Base-by-base conservation (phyloP, 2,888 invertebrate species). In the Dynastes tityus region DNA sequence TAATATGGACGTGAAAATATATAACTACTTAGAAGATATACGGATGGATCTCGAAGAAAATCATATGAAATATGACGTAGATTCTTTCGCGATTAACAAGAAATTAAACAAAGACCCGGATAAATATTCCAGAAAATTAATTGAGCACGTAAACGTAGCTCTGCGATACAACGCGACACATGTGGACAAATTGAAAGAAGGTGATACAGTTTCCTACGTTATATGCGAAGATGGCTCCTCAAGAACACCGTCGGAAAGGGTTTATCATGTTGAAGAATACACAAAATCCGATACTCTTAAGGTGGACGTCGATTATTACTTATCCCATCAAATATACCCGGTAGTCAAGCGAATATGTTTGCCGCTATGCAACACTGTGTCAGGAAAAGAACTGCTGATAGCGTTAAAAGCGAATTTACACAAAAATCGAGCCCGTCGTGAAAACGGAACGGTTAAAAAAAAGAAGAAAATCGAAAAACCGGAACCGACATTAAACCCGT, bases 321-420 rank as follows among this genome's bases (percentile, higher is more conserved):
- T 74, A 45, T 74, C 73, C 6, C 22, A 74, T 45, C 73, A 74
- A 61, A 74, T 74, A n/a, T 74, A 74, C 22, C 73, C 73, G 9
- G 73, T 74, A 13, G 73, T 74, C 4, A 74, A 74, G 13, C 40
- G 73, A 61, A 45, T 74, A 45, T 74, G 73, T 13, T 32, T 29
- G 1, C 45, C 45, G 4, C 6, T 74, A 45, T 40, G 61, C 11
- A 45, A 11, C 27, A 29, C 22, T 40, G 0, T 61, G 45, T 16
- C n/a, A 2, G 58, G 58, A 22, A 58, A 58, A 37, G 58, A 73
- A 22, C 22, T 73, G 5, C 58, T 73, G 16, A 40, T 29, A 58
- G 73, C 58, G 8, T 40, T 73, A 40, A 58, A 73, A 22, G 58
- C 58, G 37, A 58, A 73, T 27, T 22, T 73, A 22, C 37, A 37